Base-by-base conservation (phyloP, 1,140 invertebrate species). In the Drosophila auraria region DNA sequence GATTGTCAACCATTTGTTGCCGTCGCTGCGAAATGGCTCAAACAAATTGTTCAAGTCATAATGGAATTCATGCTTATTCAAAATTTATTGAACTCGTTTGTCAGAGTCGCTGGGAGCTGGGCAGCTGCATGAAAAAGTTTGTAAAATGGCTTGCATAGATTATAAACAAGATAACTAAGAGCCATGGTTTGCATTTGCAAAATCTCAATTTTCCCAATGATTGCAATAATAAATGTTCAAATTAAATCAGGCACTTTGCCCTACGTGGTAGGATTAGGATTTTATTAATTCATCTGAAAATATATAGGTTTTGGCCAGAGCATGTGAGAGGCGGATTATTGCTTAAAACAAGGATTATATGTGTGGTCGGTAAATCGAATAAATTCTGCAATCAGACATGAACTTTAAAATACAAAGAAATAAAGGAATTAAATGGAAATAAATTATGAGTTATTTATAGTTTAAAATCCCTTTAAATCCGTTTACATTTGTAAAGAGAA, bases 71-170 rank as follows among this genome's bases (percentile, higher is more conserved):
- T 30, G 50, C 59, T 47, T 44, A 42, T 38, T 5, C 15, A 25
- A 50, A 72, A 86, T 87, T 77, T 82, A 87, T 87, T 77, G 53
- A 9, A 1, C 42, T n/a, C 53, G 82, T 87, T 87, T 76, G 78
- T 87, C 76, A 76, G 66, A 15, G 33, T 42, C 25, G n/a, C 36
- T 11, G 27, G 27, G 27, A 30, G 27, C 4, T 7, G 5, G n/a
- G 5, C 53, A 53, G 53, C 74, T 53, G 70, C 56, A 23, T 27
- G 47, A 11, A 45, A 49, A 53, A 47, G 14, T 56, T 47, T 40
- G 63, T 33, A n/a, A 33, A 20, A n/a, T 50, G 7, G 6, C 25
- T 63, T 7, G 27, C 59, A 44, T 15, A 25, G 58, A 63, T 62
- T 65, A n/a, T 14, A 45, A 9, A 14, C 15, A 23, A 30, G 27